Conservation (phyloP, 2,888 invertebrate species). For the Punctoribates punctum region DNA sequence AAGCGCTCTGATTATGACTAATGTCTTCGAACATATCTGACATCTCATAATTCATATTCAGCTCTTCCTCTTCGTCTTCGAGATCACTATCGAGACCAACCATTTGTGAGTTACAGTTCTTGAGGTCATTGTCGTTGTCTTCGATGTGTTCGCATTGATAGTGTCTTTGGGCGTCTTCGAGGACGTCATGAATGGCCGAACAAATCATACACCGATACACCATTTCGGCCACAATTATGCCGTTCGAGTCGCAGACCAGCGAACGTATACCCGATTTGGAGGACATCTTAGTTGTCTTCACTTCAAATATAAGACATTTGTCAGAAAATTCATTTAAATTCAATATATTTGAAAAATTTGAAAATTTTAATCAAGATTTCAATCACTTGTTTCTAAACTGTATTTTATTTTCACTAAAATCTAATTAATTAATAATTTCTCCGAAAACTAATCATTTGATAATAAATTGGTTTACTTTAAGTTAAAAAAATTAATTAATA, state of each 20-base stretch:
- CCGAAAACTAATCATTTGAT: too few relatives aligned
- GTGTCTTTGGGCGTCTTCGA: slow-evolving; percentile 43
- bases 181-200: slow-evolving; percentile 37
- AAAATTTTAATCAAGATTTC: too few relatives aligned
- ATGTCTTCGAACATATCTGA: neutral
- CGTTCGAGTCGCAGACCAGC: slow-evolving; percentile 44
- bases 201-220: slow-evolving; percentile 45
- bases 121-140: slow-evolving; percentile 17
- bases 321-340: too few relatives aligned
- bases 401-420: too few relatives aligned
- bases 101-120: neutral
- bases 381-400: too few relatives aligned
- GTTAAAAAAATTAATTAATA: too few relatives aligned
- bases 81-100: neutral
- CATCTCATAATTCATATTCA: slow-evolving; percentile 14
- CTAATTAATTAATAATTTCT: too few relatives aligned
- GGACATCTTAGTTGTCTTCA: neutral
- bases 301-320: neutral
- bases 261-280: slow-evolving; percentile 38
- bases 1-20: slow-evolving; percentile 2
- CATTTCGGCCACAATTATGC: slow-evolving; percentile 45
- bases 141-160: slow-evolving; percentile 43
- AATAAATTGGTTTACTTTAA: too few relatives aligned
- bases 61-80: slow-evolving; percentile 35
- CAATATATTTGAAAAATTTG: too few relatives aligned